These are phyloP conservation scores for Eupithecia insigniata DNA, from an alignment of 2,888 invertebrate species.

Conservation along the genomic window DNA sequence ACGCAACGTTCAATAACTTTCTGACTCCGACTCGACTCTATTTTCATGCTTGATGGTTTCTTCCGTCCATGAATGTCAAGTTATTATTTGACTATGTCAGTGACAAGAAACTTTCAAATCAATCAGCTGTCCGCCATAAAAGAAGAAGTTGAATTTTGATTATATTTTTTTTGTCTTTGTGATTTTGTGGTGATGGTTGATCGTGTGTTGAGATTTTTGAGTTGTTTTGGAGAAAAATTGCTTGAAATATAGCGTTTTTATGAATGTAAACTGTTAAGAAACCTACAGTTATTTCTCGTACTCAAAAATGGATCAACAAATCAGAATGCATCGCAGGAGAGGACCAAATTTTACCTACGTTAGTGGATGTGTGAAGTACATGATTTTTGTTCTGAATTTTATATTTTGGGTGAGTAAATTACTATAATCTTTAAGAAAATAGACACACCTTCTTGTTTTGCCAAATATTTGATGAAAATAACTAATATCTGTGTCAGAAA, in stretches of 20 bases:
- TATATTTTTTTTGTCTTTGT: no score
- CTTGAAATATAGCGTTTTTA: constrained; percentile 1
- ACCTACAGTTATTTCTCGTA: no score
- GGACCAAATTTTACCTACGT: constrained; percentile 91
- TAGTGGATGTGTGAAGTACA: constrained; percentile 94
- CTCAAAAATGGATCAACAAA: constrained; percentile 43
- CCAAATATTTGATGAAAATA: not conserved
- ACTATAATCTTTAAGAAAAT: not conserved
- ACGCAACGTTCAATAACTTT: no score
- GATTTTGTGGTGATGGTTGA: not conserved
- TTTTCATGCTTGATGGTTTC: no score
- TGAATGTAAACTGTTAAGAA: constrained; percentile 1
- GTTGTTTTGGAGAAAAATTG: constrained; percentile 9
- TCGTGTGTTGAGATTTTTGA: not conserved
- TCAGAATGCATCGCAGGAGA: constrained; percentile 85
- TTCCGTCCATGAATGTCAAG: no score
- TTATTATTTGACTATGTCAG: not conserved
- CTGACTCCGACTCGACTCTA: no score
- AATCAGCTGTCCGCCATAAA: not conserved
- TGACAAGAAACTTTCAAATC: not conserved
- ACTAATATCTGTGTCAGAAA: not conserved
- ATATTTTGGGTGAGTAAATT: constrained; percentile 92
- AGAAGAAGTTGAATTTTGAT: no score
- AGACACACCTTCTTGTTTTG: not conserved
- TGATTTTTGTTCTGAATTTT: constrained; percentile 95